Conservation (phyloP, 2,797 vertebrate species). For the Morelia viridis region DNA sequence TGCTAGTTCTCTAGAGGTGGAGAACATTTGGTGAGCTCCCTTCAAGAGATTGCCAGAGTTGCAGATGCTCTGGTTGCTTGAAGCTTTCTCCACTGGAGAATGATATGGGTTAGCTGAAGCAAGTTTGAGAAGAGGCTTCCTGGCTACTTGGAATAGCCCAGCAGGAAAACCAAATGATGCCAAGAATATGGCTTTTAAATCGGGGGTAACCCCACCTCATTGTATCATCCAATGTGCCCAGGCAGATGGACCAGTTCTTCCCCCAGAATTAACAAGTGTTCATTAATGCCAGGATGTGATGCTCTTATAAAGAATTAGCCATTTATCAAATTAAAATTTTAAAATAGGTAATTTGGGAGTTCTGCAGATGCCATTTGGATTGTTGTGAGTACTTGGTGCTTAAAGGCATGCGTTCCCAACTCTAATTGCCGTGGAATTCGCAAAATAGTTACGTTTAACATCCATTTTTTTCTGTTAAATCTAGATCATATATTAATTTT, state of each 20-base stretch:
- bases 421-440: neutral
- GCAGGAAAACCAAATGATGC: neutral
- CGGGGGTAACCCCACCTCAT: neutral
- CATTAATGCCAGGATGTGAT: neutral
- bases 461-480: neutral
- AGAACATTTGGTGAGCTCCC: neutral
- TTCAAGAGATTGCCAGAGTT: neutral
- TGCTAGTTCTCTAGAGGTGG: neutral
- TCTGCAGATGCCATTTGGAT: neutral
- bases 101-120: neutral
- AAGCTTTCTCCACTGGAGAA: neutral
- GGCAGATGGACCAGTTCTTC: neutral
- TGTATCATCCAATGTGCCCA: neutral
- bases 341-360: neutral
- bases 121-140: neutral
- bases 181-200: neutral
- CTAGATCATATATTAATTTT: neutral
- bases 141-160: neutral
- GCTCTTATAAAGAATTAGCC: neutral
- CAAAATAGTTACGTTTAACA: neutral
- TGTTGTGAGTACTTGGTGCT: neutral
- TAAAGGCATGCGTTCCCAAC: neutral
- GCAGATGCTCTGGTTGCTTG: neutral
- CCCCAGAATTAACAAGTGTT: neutral
- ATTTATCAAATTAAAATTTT: neutral